Percentiles rank a stretch among this genome's conserved stretches.
Evolutionary conservation across 2,113 vertebrate species (phyloP).

Genomic region (Rhea pennata): DNA sequence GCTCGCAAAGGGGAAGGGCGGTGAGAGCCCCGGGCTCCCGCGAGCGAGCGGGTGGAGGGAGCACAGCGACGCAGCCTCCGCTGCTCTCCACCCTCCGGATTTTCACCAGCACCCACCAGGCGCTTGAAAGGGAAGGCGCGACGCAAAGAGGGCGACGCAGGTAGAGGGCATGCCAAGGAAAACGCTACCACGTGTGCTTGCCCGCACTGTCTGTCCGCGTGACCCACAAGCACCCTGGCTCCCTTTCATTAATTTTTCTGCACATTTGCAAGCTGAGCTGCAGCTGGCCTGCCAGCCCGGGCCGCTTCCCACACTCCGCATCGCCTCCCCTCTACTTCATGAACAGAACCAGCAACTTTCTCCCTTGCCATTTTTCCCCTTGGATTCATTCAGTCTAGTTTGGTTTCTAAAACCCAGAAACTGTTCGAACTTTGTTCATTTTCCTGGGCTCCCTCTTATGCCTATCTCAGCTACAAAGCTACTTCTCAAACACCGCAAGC

Average conservation of each 20-base stretch:
- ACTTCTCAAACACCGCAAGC: background rate
- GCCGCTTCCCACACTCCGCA: background rate
- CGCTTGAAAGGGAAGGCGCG: background rate
- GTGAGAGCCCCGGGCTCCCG: background rate
- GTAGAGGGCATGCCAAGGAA: too few relatives aligned
- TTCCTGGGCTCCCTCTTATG: background rate
- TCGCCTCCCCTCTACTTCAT: background rate
- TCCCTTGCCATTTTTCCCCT: background rate
- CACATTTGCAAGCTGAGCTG: background rate
- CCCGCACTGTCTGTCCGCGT: background rate
- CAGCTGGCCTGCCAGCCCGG: background rate
- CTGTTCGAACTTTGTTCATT: background rate
- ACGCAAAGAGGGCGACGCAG: background rate
- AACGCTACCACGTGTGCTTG: background rate
- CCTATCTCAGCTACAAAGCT: background rate
- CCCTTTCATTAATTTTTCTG: background rate
- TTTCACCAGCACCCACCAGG: background rate
- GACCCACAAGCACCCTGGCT: background rate
- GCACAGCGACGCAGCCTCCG: accelerated
- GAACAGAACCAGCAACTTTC: background rate
- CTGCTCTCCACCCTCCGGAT: background rate
- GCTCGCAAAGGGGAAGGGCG: background rate
- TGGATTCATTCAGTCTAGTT: background rate
- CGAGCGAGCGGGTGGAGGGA: background rate
- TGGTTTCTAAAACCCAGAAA: background rate